Percentiles rank a stretch among this genome's conserved stretches.
Evolutionary conservation across 2,113 vertebrate genomes (phyloP).

Genomic region (Chaenogobius annularis): DNA sequence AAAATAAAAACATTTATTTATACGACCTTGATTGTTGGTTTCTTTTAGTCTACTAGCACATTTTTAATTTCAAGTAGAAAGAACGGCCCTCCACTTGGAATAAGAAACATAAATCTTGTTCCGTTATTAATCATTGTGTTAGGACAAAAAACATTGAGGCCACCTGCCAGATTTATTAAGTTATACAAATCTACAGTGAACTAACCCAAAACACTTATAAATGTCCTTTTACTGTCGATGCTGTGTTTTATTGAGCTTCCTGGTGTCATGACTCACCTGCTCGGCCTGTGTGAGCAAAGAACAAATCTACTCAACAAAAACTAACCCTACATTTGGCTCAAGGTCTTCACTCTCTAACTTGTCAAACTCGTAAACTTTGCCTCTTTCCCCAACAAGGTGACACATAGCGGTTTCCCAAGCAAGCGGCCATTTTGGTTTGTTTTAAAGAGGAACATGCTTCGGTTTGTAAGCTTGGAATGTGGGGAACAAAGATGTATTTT

Average conservation of each 20-base stretch:
- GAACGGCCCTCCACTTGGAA: too few species aligned
- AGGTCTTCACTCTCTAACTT: background rate
- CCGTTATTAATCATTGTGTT: too few species aligned
- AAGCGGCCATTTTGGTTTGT: background rate
- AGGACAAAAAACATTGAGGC: too few species aligned
- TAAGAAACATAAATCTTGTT: too few species aligned
- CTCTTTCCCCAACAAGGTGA: background rate
- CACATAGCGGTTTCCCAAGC: background rate
- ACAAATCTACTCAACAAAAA: constrained; percentile 7
- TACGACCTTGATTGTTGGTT: too few species aligned
- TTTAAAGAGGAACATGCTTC: background rate
- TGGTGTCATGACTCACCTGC: background rate
- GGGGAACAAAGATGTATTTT: background rate
- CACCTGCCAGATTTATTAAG: too few species aligned
- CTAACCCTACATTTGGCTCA: background rate
- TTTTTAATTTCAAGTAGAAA: too few species aligned
- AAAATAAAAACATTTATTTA: too few species aligned
- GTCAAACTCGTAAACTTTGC: constrained; percentile 7
- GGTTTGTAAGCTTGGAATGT: background rate
- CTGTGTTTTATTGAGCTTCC: background rate
- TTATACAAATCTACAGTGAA: background rate
- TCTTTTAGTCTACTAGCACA: too few species aligned
- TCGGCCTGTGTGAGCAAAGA: background rate
- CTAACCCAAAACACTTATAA: background rate
- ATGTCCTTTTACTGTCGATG: background rate